A percentile compares a stretch with the other conserved stretches of the same genome.
phyloP scores from a whole-genome alignment of 2,888 invertebrate species.

The Synanthedon formicaeformis region DNA sequence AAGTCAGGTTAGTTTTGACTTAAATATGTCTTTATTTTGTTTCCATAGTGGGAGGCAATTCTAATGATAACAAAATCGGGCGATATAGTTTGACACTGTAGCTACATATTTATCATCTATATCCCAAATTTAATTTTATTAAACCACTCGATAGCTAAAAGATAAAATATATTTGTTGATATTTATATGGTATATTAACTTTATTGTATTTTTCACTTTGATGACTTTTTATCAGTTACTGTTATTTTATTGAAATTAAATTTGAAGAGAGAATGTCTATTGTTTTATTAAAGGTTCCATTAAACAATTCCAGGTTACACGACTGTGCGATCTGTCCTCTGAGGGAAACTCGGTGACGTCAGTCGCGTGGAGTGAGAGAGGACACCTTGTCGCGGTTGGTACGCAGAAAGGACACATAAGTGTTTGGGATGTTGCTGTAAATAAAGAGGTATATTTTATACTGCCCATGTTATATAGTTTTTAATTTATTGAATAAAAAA shows the following conservation, averaged over 20 bases:
- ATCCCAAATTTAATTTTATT: not conserved
- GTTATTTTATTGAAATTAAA: too few species aligned
- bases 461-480: too few species aligned
- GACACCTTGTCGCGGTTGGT: conserved; percentile 96
- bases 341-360: conserved; percentile 97
- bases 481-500: too few species aligned
- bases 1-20: conserved; percentile 77
- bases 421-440: conserved; percentile 97
- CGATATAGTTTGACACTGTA: too few species aligned
- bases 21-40: too few species aligned
- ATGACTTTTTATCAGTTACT: too few species aligned
- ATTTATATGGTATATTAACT: too few species aligned
- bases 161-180: too few species aligned
- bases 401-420: conserved; percentile 97
- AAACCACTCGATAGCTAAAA: not conserved
- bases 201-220: too few species aligned
- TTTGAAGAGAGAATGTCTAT: too few species aligned
- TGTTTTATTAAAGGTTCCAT: not conserved
- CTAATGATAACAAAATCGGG: too few species aligned
- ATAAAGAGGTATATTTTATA: conserved; percentile 80
- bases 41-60: too few species aligned
- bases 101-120: not conserved
- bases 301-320: conserved; percentile 76
- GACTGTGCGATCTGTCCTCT: conserved; percentile 93
- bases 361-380: conserved; percentile 98